Evolutionary conservation across 2,888 invertebrate species (phyloP), one percentile per base, ranked within the genome.

Genomic region (Thecocarcelia acutangulata): DNA sequence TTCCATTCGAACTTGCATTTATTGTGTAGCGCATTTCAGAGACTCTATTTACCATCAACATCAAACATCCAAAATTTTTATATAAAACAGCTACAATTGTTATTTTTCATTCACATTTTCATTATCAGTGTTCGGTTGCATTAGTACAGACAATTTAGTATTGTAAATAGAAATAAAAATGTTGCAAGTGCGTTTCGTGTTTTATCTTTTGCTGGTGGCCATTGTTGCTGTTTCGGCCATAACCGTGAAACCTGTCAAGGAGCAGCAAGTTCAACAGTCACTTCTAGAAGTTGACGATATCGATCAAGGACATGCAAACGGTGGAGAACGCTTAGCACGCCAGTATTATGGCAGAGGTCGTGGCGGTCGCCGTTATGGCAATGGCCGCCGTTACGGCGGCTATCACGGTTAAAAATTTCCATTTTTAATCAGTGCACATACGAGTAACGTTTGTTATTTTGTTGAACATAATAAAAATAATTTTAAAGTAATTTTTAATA

Each of bases 221-320:
- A 33, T 73, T 15, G 42, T 70, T 54, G 73, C 50, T 12, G 66
- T 69, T 21, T 50, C 50, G 15, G 64, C 58, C 13, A 42, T 72
- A 12, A 24, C 52, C 0, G 52, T 54, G 8, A 21, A 37, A 40
- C 61, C 73, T 33, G 12, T 42, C 0, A 61, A 74, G 33, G 61
- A 48, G 17, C 21, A 73, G 11, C 48, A 19, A 12, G 44, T 59
- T 15, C 70, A 80, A 11, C 54, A 82, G n/a, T 72, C 74, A 8
- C 61, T 86, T 2, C 15, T 83, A 12, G 85, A 69, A 13, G 85
- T 80, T 0, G 84, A 85, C 48, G 13, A 52, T 24, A 6, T 21
- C 40, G 64, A 12, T 15, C 80, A 84, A 44, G 86, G 85, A 82
- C 86, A 87, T 63, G 86, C 82, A 24, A 86, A 87, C 75, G 83